Percentiles rank a stretch among this genome's conserved stretches.
phyloP scores from a whole-genome alignment of 2,888 invertebrate genomes.

The Campoplex capitator region DNA sequence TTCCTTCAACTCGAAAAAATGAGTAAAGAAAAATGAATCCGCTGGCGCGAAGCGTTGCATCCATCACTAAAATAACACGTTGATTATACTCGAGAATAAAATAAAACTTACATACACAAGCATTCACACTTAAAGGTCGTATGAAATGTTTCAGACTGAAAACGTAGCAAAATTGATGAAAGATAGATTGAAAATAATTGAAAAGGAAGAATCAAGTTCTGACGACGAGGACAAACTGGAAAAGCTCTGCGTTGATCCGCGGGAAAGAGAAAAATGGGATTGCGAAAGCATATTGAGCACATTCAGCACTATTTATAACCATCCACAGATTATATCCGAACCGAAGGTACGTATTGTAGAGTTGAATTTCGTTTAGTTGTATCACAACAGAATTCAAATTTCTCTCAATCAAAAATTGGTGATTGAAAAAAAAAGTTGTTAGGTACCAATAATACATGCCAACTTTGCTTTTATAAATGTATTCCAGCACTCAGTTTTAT shows the following conservation, averaged over 20 bases:
- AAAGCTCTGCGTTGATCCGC: constrained; percentile 87
- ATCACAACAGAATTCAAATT: too few relatives aligned
- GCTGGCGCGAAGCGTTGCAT: too few relatives aligned
- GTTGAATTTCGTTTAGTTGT: too few relatives aligned
- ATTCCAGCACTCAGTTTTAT: too few relatives aligned
- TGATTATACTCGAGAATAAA: too few relatives aligned
- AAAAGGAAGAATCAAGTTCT: constrained; percentile 72
- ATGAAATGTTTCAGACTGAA: constrained; percentile 72
- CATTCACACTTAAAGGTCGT: background rate
- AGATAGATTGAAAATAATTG: constrained; percentile 78
- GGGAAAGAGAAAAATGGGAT: constrained; percentile 92
- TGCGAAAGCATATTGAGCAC: constrained; percentile 96
- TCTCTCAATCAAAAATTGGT: too few relatives aligned
- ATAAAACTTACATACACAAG: background rate
- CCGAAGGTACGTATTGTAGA: constrained; percentile 86
- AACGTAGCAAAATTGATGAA: constrained; percentile 80
- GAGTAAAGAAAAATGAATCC: background rate
- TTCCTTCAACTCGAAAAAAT: background rate
- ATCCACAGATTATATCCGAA: constrained; percentile 94
- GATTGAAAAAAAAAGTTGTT: too few relatives aligned
- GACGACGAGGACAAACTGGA: constrained; percentile 87
- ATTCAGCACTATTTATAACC: constrained; percentile 96
- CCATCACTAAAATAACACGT: too few relatives aligned
- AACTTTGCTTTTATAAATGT: too few relatives aligned
- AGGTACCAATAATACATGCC: too few relatives aligned